Percentiles rank a stretch among this genome's conserved stretches.
Evolutionary conservation across 2,888 invertebrate species (phyloP).

Genomic region (Temnothorax unifasciatus): DNA sequence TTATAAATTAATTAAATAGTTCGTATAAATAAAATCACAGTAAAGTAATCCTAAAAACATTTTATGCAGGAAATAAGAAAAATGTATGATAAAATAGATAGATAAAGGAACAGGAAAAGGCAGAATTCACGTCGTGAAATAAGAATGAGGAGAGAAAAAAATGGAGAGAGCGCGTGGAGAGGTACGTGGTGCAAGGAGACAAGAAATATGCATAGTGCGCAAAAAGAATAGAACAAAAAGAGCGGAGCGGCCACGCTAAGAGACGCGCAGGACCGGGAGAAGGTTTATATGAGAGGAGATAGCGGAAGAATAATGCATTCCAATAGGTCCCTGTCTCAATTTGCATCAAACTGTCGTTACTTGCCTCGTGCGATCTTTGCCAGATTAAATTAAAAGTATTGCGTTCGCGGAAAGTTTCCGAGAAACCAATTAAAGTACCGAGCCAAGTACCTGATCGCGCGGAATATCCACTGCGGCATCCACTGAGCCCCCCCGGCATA

Average conservation of each 20-base stretch:
- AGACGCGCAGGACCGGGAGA: neutral
- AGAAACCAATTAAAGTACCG: slow-evolving; percentile 38
- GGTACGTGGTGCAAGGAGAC: slow-evolving; percentile 6
- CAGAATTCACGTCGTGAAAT: slow-evolving; percentile 11
- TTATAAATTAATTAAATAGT: neutral
- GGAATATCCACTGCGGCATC: slow-evolving; percentile 22
- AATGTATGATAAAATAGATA: neutral
- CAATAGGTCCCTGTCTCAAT: slow-evolving; percentile 41
- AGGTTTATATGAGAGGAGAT: slow-evolving; percentile 44
- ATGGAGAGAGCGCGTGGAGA: neutral
- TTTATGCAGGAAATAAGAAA: neutral
- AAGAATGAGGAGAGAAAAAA: slow-evolving; percentile 17
- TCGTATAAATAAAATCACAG: neutral
- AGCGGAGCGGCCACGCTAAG: slow-evolving; percentile 18
- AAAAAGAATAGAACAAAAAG: slow-evolving; percentile 22
- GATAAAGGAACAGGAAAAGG: neutral
- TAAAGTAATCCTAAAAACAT: neutral
- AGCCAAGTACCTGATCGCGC: slow-evolving; percentile 13
- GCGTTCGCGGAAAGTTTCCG: slow-evolving; percentile 33
- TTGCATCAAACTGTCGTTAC: slow-evolving; percentile 53
- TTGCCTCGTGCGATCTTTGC: slow-evolving; percentile 32
- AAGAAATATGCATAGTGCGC: slow-evolving; percentile 24
- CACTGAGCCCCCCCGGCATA: neutral
- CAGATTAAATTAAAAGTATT: slow-evolving; percentile 47
- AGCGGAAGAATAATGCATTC: slow-evolving; percentile 51